These are phyloP conservation scores for Phengaris arion DNA, from an alignment of 2,888 invertebrate species.

Conservation along the genomic window DNA sequence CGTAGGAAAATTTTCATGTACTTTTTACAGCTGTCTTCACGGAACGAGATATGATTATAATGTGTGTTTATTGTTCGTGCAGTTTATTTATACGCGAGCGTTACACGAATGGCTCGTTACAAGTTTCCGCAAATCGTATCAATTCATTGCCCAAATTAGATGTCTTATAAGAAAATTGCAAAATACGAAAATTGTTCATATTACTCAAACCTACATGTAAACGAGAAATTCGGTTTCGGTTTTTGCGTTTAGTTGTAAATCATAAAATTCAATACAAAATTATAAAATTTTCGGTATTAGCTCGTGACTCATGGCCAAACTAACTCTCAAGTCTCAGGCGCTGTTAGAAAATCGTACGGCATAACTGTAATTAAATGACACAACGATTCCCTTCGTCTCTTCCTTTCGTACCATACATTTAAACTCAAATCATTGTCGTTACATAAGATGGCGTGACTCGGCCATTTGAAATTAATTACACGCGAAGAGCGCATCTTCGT, in stretches of 20 bases:
- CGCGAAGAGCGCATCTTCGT: neutral
- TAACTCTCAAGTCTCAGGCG: too few species aligned
- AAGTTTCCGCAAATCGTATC: neutral
- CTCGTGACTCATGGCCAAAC: too few species aligned
- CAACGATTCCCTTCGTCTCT: constrained; percentile 1
- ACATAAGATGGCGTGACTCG: constrained; percentile 11
- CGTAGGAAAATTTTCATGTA: constrained; percentile 12
- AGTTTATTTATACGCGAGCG: constrained; percentile 20
- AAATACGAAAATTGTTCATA: neutral
- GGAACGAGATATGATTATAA: neutral
- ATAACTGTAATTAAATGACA: neutral
- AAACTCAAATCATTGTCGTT: constrained; percentile 2
- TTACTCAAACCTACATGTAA: too few species aligned
- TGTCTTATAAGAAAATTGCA: too few species aligned
- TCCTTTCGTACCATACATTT: neutral
- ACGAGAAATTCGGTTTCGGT: too few species aligned
- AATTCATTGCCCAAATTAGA: neutral
- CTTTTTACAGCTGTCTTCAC: constrained; percentile 23
- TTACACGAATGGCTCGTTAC: constrained; percentile 10
- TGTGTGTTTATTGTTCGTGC: neutral
- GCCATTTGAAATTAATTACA: constrained; percentile 15
- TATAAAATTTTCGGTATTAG: too few species aligned
- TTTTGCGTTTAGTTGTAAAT: too few species aligned
- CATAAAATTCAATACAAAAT: too few species aligned
- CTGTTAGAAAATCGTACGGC: too few species aligned